phyloP scores from a whole-genome alignment of 35 echinoderm and acorn worm species.

The Strongylocentrotus purpuratus region DNA sequence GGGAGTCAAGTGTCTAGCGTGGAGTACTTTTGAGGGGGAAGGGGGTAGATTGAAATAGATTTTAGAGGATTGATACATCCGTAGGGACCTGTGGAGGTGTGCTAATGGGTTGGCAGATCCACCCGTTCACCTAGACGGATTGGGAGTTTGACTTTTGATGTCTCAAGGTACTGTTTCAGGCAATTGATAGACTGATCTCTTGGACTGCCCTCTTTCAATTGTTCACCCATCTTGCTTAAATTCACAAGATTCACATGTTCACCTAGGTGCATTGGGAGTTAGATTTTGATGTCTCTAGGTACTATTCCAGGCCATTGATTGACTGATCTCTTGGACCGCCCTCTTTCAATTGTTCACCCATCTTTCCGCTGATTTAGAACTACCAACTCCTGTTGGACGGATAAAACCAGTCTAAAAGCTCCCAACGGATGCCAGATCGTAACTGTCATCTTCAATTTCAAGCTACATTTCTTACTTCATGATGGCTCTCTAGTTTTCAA shows the following conservation, averaged over 20 bases:
- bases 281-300: not conserved
- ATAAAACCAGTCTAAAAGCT: not conserved
- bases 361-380: not conserved
- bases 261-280: not conserved
- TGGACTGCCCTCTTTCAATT: not conserved
- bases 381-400: not conserved
- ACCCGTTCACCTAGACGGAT: not conserved
- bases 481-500: no score
- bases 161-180: not conserved
- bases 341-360: not conserved
- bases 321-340: not conserved
- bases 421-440: not conserved
- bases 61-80: not conserved
- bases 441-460: not conserved
- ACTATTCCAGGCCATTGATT: not conserved
- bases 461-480: not conserved
- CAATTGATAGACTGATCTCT: not conserved
- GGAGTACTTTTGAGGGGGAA: not conserved
- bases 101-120: not conserved
- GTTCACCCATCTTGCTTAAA: not conserved
- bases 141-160: not conserved
- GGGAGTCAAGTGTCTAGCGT: not conserved
- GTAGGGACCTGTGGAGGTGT: not conserved
- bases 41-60: not conserved
- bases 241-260: not conserved